phyloP scores from a whole-genome alignment of 1,140 invertebrate species.

The Drosophila repletoides region DNA sequence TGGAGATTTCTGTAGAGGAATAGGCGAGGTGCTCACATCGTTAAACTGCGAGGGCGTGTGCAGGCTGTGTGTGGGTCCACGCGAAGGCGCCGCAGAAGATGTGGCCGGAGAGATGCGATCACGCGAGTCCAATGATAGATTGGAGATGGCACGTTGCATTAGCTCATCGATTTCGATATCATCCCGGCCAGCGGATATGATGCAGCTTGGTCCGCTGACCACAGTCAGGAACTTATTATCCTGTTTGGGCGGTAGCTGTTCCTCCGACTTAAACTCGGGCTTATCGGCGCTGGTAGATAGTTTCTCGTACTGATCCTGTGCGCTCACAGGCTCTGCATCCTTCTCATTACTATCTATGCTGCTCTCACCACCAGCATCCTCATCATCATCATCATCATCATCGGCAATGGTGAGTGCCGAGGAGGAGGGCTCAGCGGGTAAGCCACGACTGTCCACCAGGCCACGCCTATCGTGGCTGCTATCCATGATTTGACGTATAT shows the following conservation, averaged over 20 bases:
- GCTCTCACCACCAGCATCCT: constrained; percentile 65
- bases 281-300: constrained; percentile 74
- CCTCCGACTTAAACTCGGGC: constrained; percentile 42
- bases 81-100: constrained; percentile 53
- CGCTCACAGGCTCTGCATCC: constrained; percentile 58
- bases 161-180: constrained; percentile 81
- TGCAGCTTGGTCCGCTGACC: background rate
- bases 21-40: constrained; percentile 80
- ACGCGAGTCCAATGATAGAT: constrained; percentile 76
- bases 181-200: constrained; percentile 50
- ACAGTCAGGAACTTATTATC: constrained; percentile 75
- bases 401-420: constrained; percentile 74
- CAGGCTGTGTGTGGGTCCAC: constrained; percentile 28
- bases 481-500: constrained; percentile 73
- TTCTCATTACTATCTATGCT: constrained; percentile 73
- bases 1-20: constrained; percentile 72
- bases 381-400: constrained; percentile 72
- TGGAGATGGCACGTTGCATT: constrained; percentile 81
- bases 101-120: constrained; percentile 72
- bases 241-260: constrained; percentile 51
- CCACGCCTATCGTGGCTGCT: constrained; percentile 48
- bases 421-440: constrained; percentile 72
- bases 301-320: constrained; percentile 74
- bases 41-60: constrained; percentile 69
- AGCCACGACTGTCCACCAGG: constrained; percentile 66